Percentiles rank a stretch among this genome's conserved stretches.
These are phyloP conservation scores for Pelobates fuscus DNA, from an alignment of 2,113 vertebrate species.

Conservation along the genomic window DNA sequence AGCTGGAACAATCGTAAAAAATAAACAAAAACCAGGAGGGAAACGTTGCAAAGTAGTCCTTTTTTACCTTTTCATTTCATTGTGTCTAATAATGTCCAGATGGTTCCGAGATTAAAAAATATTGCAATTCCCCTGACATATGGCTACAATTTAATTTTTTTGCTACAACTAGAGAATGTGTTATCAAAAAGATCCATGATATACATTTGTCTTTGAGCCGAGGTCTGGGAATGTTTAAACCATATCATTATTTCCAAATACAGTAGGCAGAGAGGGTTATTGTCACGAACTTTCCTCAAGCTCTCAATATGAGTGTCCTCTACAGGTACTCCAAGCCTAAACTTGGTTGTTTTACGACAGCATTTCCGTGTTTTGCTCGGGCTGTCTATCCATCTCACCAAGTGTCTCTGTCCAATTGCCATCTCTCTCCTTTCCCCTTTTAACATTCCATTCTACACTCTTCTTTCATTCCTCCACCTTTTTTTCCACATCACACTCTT, in stretches of 20 bases:
- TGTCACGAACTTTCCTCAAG: no score
- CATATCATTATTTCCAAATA: neutral
- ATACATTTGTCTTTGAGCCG: neutral
- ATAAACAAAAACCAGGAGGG: neutral
- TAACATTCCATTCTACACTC: no score
- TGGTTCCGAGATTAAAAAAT: neutral
- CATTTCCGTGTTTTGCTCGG: no score
- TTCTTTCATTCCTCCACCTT: no score
- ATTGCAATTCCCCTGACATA: neutral
- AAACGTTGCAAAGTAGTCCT: neutral
- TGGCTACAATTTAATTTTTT: constrained; percentile 15
- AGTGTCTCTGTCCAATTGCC: no score
- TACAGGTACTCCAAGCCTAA: no score
- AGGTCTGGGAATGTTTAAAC: neutral
- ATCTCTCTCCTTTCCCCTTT: no score
- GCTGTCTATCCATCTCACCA: no score
- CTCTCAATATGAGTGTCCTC: no score
- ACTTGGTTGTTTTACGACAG: no score
- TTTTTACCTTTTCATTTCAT: neutral
- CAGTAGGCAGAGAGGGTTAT: neutral
- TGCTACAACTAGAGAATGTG: neutral
- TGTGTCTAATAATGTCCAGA: neutral
- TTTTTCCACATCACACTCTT: no score
- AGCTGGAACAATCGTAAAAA: neutral
- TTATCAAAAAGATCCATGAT: neutral